Conservation (phyloP, 2,797 vertebrate species). For the Tokudaia muenninki region DNA sequence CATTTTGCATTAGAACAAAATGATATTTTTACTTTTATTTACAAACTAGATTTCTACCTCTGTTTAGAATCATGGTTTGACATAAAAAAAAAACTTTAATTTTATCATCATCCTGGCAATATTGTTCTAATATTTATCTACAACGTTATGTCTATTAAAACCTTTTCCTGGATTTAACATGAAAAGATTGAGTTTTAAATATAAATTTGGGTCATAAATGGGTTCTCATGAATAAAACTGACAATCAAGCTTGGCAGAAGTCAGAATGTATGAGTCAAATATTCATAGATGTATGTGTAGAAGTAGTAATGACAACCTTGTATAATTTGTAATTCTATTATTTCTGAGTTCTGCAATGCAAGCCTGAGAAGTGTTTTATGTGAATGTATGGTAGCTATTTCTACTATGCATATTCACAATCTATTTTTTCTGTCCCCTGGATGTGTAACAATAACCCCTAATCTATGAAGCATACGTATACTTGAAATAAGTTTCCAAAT, state of each 20-base stretch:
- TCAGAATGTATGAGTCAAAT: conserved; percentile 4
- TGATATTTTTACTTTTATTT: conserved; percentile 1
- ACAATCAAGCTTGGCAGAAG: not conserved
- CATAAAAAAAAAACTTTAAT: conserved; percentile 38
- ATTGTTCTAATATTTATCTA: not conserved
- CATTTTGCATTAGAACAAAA: not conserved
- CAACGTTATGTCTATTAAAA: not conserved
- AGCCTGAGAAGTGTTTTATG: not conserved
- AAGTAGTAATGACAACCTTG: not conserved
- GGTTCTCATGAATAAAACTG: conserved; percentile 14
- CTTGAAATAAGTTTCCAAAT: conserved; percentile 29
- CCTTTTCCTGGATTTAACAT: not conserved
- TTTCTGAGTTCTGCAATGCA: not conserved
- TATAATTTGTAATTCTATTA: conserved; percentile 28
- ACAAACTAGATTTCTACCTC: conserved; percentile 23
- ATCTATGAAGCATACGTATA: not conserved
- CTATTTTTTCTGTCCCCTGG: not conserved
- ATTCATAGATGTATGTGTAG: not conserved
- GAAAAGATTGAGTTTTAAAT: not conserved
- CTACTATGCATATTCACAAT: not conserved
- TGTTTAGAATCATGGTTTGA: conserved; percentile 22
- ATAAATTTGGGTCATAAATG: conserved; percentile 37
- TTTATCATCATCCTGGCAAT: conserved; percentile 42
- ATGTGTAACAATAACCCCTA: not conserved
- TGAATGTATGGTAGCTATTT: not conserved